A percentile compares a stretch with the other conserved stretches of the same genome.
phyloP scores from a whole-genome alignment of 2,113 vertebrate genomes.

The Pongo pygmaeus region DNA sequence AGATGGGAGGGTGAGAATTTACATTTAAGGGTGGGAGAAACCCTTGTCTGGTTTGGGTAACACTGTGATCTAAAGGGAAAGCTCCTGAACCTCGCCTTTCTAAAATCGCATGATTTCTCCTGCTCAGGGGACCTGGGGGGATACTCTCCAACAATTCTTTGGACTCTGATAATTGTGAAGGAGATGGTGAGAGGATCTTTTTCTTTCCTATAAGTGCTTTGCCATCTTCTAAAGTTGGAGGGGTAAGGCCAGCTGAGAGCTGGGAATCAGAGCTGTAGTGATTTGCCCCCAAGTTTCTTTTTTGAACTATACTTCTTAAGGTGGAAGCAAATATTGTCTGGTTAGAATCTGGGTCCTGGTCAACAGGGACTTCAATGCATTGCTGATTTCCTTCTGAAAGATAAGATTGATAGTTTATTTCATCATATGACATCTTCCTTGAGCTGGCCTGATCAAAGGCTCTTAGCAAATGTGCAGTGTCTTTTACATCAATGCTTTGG shows the following conservation, averaged over 20 bases:
- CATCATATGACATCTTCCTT: slow-evolving; percentile 89
- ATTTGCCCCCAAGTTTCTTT: slow-evolving; percentile 87
- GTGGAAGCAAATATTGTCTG: slow-evolving; percentile 87
- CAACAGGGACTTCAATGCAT: slow-evolving; percentile 75
- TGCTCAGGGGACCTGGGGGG: slow-evolving; percentile 65
- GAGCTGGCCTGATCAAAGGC: slow-evolving; percentile 81
- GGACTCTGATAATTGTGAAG: slow-evolving; percentile 83
- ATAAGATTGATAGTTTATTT: slow-evolving; percentile 82
- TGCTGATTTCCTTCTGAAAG: slow-evolving; percentile 84
- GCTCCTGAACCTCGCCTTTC: slow-evolving; percentile 88
- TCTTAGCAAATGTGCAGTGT: slow-evolving; percentile 83
- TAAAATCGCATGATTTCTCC: slow-evolving; percentile 79
- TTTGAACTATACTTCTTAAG: slow-evolving; percentile 87
- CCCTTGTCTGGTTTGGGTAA: slow-evolving; percentile 84
- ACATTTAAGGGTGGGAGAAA: slow-evolving; percentile 90
- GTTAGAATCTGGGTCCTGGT: slow-evolving; percentile 82
- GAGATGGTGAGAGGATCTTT: slow-evolving; percentile 84
- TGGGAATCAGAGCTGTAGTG: slow-evolving; percentile 93
- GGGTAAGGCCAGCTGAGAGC: slow-evolving; percentile 77
- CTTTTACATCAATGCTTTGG: slow-evolving; percentile 89
- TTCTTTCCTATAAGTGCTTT: slow-evolving; percentile 84
- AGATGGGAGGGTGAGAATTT: slow-evolving; percentile 85
- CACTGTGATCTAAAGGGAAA: slow-evolving; percentile 84
- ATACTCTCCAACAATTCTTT: slow-evolving; percentile 86
- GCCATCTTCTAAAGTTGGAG: slow-evolving; percentile 68